Percentiles rank a stretch among this genome's conserved stretches.
These are phyloP conservation scores for Ligdia adustata DNA, from an alignment of 2,888 invertebrate genomes.

Conservation along the genomic window DNA sequence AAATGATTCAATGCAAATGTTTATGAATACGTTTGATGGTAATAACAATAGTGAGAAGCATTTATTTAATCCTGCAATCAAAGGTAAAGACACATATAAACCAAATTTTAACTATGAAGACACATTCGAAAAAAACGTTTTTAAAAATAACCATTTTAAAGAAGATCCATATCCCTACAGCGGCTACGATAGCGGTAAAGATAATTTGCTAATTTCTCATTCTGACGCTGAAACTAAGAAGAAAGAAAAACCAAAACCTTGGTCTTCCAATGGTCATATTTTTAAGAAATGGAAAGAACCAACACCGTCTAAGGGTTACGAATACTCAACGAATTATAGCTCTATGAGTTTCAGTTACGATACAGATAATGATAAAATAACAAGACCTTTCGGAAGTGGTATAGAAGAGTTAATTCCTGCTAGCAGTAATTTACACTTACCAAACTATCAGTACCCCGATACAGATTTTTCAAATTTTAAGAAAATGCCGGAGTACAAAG, in stretches of 20 bases:
- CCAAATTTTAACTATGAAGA: conserved; percentile 48
- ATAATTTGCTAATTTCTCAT: conserved; percentile 20
- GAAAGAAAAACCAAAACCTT: conserved; percentile 59
- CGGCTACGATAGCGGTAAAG: conserved; percentile 25
- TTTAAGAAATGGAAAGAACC: conserved; percentile 58
- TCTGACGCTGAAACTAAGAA: conserved; percentile 50
- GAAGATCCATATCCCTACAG: conserved; percentile 21
- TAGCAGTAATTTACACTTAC: conserved; percentile 64
- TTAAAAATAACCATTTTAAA: conserved; percentile 41
- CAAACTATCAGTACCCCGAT: conserved; percentile 59
- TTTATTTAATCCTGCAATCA: conserved; percentile 37
- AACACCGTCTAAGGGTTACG: conserved; percentile 56
- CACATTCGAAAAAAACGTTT: conserved; percentile 40
- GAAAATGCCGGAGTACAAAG: conserved; percentile 54
- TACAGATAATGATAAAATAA: conserved; percentile 49
- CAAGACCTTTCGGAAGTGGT: conserved; percentile 50
- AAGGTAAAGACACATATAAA: conserved; percentile 43
- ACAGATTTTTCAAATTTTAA: conserved; percentile 59
- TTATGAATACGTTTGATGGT: conserved; percentile 44
- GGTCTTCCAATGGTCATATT: conserved; percentile 48
- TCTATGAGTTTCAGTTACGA: conserved; percentile 65
- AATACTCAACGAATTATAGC: conserved; percentile 66
- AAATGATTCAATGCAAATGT: conserved; percentile 41
- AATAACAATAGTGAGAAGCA: conserved; percentile 45
- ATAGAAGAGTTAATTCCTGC: conserved; percentile 64